phyloP scores from a whole-genome alignment of 1,140 invertebrate species.

The Bombus consobrinus region DNA sequence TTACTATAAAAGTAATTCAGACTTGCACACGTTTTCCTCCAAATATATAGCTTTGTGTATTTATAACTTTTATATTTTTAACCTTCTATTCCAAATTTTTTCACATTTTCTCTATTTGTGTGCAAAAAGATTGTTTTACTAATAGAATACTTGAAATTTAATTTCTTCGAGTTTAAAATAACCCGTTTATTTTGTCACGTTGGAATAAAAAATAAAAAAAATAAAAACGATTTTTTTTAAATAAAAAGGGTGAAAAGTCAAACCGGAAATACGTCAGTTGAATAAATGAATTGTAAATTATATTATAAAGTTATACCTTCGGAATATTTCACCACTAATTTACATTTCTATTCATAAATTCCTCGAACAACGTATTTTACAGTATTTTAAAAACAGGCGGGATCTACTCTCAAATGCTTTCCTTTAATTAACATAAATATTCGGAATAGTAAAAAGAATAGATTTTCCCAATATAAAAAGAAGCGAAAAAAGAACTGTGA shows the following conservation, averaged over 20 bases:
- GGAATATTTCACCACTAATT: not conserved
- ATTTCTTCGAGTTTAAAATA: not conserved
- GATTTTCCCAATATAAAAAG: not conserved
- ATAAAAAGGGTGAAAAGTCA: not conserved
- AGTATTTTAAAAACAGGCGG: not conserved
- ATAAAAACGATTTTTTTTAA: not conserved
- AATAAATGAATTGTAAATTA: not conserved
- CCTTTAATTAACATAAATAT: not conserved
- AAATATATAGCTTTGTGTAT: not conserved
- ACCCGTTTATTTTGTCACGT: not conserved
- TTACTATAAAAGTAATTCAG: not conserved
- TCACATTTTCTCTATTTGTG: not conserved
- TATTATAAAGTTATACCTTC: not conserved
- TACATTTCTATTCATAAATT: not conserved
- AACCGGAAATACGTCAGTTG: not conserved
- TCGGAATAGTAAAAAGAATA: not conserved
- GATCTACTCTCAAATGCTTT: not conserved
- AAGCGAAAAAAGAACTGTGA: not conserved
- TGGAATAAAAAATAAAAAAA: too few species aligned
- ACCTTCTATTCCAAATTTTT: too few species aligned
- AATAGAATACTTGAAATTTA: not conserved
- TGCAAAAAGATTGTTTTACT: not conserved
- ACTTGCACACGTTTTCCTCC: not conserved
- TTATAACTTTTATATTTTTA: not conserved
- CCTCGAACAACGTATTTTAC: not conserved